Evolutionary conservation across 2,797 vertebrate genomes (phyloP).

Genomic region (Coregonus sp.): DNA sequence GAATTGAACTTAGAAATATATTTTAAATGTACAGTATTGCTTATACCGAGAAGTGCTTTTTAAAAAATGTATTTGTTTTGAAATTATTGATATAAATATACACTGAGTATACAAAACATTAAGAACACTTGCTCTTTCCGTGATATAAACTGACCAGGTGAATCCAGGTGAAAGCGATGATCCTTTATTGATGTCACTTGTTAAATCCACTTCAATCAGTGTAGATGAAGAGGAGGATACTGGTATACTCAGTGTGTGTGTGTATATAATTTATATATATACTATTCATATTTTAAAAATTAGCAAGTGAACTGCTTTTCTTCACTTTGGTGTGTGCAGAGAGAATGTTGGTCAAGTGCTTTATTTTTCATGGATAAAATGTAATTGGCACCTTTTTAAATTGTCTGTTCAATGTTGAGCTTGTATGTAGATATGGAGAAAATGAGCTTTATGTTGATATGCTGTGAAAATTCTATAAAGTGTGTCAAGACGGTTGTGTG

Average conservation of each 20-base stretch:
- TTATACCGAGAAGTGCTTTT: slow-evolving; percentile 43
- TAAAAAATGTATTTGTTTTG: not conserved
- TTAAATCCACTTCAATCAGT: too few species aligned
- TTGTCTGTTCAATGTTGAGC: slow-evolving; percentile 14
- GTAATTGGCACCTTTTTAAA: not conserved
- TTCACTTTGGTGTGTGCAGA: slow-evolving; percentile 15
- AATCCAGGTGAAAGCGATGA: too few species aligned
- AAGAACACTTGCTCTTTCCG: too few species aligned
- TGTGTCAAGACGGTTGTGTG: not conserved
- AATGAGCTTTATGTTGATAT: slow-evolving; percentile 16
- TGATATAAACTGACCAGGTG: too few species aligned
- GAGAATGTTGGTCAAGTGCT: slow-evolving; percentile 30
- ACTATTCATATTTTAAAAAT: slow-evolving; percentile 29
- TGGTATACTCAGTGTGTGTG: too few species aligned
- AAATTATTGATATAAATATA: not conserved
- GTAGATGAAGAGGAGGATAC: too few species aligned
- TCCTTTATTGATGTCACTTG: too few species aligned
- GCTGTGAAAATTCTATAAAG: slow-evolving; percentile 46
- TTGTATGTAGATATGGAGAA: slow-evolving; percentile 26
- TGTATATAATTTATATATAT: not conserved
- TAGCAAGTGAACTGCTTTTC: not conserved
- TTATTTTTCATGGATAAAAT: slow-evolving; percentile 21
- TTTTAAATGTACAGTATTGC: slow-evolving; percentile 13
- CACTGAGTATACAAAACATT: too few species aligned
- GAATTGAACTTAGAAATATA: not conserved